These are phyloP conservation scores for Heliconius hewitsoni DNA, from an alignment of 1,140 invertebrate genomes.

Conservation along the genomic window DNA sequence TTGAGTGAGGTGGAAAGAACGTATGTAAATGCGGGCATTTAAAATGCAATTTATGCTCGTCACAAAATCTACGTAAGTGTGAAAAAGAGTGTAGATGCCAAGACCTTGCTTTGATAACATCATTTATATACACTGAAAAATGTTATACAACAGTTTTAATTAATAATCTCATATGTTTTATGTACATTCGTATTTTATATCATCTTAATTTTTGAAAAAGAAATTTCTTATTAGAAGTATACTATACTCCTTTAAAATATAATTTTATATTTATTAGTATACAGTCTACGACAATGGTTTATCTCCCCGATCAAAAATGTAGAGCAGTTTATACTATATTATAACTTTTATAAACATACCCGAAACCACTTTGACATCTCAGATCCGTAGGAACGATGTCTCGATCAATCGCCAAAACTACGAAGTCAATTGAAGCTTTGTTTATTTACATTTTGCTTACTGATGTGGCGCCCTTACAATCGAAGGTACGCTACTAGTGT, in stretches of 20 bases:
- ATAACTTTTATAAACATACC: constrained; percentile 54
- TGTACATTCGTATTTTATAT: background rate
- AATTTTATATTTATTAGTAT: too few relatives aligned
- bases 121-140: constrained; percentile 7
- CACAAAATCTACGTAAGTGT: constrained; percentile 17
- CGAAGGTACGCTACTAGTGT: constrained; percentile 57
- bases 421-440: constrained; percentile 33
- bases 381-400: constrained; percentile 36
- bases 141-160: constrained; percentile 2
- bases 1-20: background rate
- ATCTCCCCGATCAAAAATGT: background rate
- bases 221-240: too few relatives aligned
- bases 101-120: constrained; percentile 8
- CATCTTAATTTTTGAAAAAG: background rate
- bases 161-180: background rate
- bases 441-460: constrained; percentile 42
- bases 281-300: too few relatives aligned
- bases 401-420: constrained; percentile 58
- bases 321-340: background rate
- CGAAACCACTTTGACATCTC: constrained; percentile 65
- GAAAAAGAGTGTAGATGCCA: constrained; percentile 1
- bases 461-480: constrained; percentile 51
- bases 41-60: constrained; percentile 1
- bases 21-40: background rate
- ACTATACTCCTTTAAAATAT: too few relatives aligned